Base-by-base conservation (phyloP, 1,140 invertebrate genomes). In the Apis dorsata region DNA sequence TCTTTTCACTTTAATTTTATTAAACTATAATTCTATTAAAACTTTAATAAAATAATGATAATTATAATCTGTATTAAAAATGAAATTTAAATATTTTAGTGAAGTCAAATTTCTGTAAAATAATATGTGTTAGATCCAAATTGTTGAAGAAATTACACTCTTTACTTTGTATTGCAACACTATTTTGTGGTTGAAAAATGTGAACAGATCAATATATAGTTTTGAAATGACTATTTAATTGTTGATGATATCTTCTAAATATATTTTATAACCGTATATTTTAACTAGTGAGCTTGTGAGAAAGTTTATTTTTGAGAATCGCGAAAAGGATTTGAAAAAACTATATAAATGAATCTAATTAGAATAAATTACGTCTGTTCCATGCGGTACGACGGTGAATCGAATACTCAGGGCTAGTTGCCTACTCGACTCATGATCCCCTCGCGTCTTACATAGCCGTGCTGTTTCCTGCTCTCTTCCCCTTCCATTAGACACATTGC, bases 381-480 rank as follows among this genome's bases (percentile, higher is more conserved):
- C 88, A 90, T 86, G 88, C 85, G 78, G 75, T 85, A 84, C 87
- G 86, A 87, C 86, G 85, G 84, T 87, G 65, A 91, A 90, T 91
- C 85, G 87, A 87, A 87, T 79, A 91, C 90, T 91, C 79, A 59
- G 65, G 83, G 62, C 88, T 88, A 71, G 87, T 89, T 74, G 81
- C 83, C 69, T 81, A 86, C 86, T 83, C 81, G 83, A 66, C 83
- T 82, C 83, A 34, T n/a, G 63, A 83, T 87, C 85, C 86, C 86
- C 90, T 81, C 72, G 73, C 88, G 89, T 91, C 89, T 91, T 91
- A 91, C 89, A 79, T 87, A 85, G 70, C 69, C 57, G 83, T 71
- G 68, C 79, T 72, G 86, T 83, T 88, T 88, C 87, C 90, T 88
- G 87, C 85, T 81, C 79, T 84, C 88, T 86, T 71, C 83, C 83